phyloP scores from a whole-genome alignment of 2,797 vertebrate genomes.

The Anniella stebbinsi region DNA sequence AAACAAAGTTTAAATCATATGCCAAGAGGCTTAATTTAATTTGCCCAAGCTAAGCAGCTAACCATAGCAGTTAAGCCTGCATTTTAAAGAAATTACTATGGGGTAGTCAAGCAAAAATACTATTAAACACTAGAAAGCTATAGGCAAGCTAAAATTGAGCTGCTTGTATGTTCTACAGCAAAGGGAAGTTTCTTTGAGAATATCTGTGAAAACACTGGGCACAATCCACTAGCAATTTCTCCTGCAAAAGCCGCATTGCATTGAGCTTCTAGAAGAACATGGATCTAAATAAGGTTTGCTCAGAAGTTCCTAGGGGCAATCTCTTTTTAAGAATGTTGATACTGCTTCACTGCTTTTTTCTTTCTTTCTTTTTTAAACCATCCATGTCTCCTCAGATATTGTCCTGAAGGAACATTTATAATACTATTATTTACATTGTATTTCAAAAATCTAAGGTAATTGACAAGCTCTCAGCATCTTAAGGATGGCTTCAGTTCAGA shows the following conservation, averaged over 20 bases:
- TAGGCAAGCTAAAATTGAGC: conserved; percentile 34
- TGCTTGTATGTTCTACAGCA: conserved; percentile 27
- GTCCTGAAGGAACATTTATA: not conserved
- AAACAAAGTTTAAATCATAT: conserved; percentile 70
- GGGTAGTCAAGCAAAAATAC: conserved; percentile 58
- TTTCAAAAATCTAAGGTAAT: not conserved
- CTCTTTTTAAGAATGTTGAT: not conserved
- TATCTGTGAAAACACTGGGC: conserved; percentile 14
- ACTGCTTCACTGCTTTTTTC: too few relatives aligned
- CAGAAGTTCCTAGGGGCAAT: too few relatives aligned
- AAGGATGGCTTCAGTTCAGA: not conserved
- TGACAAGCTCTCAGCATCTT: not conserved
- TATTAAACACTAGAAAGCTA: conserved; percentile 49
- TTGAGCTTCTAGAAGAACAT: not conserved
- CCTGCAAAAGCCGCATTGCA: not conserved
- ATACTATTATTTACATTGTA: not conserved
- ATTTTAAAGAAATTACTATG: conserved; percentile 59
- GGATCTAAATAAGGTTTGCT: not conserved
- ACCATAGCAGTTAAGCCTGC: conserved; percentile 60
- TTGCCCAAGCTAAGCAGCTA: conserved; percentile 69
- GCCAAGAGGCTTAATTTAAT: conserved; percentile 77
- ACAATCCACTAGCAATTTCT: not conserved
- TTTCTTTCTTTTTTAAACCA: not conserved
- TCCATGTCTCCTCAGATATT: not conserved
- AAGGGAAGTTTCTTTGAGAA: conserved; percentile 8